A percentile compares a stretch with the other conserved stretches of the same genome.
These are phyloP conservation scores for Halcyon leucocephala DNA, from an alignment of 2,797 vertebrate genomes.

Conservation along the genomic window DNA sequence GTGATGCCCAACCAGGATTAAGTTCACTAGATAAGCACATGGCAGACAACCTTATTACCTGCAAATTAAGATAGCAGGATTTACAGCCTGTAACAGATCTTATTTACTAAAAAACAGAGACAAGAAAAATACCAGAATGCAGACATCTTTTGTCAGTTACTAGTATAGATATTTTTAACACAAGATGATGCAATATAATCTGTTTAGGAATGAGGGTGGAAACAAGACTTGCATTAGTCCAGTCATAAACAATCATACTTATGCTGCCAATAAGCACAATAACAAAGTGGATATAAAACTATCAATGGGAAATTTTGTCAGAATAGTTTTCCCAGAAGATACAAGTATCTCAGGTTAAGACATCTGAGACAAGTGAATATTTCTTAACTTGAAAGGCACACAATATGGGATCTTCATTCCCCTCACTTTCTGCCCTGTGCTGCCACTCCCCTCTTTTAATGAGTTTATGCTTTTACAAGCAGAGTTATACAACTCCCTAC, in stretches of 20 bases:
- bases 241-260: neutral
- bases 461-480: neutral
- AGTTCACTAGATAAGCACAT: neutral
- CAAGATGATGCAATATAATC: neutral
- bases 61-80: neutral
- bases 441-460: fast-evolving
- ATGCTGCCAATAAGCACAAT: neutral
- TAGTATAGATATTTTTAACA: neutral
- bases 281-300: neutral
- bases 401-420: neutral
- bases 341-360: neutral
- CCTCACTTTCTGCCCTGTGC: neutral
- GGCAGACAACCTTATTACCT: neutral
- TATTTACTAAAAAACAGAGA: neutral
- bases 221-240: neutral
- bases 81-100: neutral
- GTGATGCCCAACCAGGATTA: neutral
- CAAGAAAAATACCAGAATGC: neutral
- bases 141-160: neutral
- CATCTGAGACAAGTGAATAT: neutral
- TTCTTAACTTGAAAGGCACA: neutral
- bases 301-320: neutral
- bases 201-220: neutral
- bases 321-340: neutral
- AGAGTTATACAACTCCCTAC: neutral